Base-by-base conservation (phyloP, 2,113 vertebrate species). In the Marmota monax region DNA sequence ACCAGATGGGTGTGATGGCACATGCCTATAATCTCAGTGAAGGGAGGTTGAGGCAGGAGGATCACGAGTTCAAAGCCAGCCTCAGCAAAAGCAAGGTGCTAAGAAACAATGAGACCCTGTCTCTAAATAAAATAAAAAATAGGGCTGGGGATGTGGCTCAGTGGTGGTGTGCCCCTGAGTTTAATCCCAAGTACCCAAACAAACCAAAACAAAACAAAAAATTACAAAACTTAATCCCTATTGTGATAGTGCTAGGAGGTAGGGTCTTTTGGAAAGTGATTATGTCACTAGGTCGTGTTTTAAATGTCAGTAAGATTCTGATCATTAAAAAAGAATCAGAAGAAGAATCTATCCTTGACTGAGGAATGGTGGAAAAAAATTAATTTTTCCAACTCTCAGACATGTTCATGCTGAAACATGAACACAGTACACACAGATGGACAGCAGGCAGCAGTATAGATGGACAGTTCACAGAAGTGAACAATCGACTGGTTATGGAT, bases 291-390 rank as follows among this genome's bases (percentile, higher is more conserved):
- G 39, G n/a, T 74, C 34, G 39, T 42, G 58, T 45, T 82, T 67
- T 4, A 95, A 92, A 78, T 92, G 11, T n/a, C 56, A 70, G 5
- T 42, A 73, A 92, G 82, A 90, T 84, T 84, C 65, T 87, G 48
- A 79, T 37, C n/a, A 74, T 78, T 20, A 83, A 61, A 83, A 93
- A 70, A 67, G 88, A 87, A 83, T 86, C 37, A 78, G 53, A 39
- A 90, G 34, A 58, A 22, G 32, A 82, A 2, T 84, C 48, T 80
- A 51, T 84, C 7, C 22, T 79, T 84, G 82, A 79, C n/a, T 65
- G 11, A 84, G 14, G 39, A 72, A 65, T 76, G 42, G 23, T 58
- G 70, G 23, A 83, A 84, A 87, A 96, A 80, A 90, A 80, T 80
- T 29, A 72, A 14, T 69, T 84, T 84, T 76, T 84, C 65, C 42